Conservation (phyloP, 2,797 vertebrate genomes). For the Oophaga sylvatica region DNA sequence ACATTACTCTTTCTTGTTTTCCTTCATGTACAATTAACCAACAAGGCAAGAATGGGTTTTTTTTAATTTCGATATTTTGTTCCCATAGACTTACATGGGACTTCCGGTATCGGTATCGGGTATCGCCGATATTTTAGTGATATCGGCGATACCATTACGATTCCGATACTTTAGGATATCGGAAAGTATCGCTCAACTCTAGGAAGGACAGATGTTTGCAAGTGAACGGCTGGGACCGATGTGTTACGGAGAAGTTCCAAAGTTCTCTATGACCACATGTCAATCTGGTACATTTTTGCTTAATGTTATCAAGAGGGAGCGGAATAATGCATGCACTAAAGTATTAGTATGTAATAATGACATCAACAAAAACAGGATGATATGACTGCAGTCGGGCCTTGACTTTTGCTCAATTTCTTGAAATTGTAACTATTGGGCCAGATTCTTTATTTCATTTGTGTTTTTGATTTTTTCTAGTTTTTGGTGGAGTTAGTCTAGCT, state of each 20-base stretch:
- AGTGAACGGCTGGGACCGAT: not conserved
- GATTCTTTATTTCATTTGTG: no score
- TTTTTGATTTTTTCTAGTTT: no score
- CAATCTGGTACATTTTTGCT: slow-evolving; percentile 25
- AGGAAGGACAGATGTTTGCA: slow-evolving; percentile 52
- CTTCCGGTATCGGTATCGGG: no score
- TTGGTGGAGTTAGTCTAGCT: not conserved
- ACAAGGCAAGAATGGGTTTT: no score
- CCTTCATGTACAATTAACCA: no score
- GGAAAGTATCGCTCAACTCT: no score
- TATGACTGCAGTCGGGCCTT: not conserved
- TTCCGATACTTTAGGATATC: no score
- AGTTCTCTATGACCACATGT: slow-evolving; percentile 47
- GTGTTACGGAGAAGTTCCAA: not conserved
- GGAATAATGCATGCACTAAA: not conserved
- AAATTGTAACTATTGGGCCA: not conserved
- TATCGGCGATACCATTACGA: no score
- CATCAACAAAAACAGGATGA: not conserved
- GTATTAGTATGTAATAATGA: not conserved
- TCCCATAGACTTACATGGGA: no score
- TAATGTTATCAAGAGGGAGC: not conserved
- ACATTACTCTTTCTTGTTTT: no score
- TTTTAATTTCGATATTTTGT: no score
- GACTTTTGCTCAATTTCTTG: not conserved
- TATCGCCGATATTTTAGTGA: no score